phyloP scores from a whole-genome alignment of 2,113 vertebrate genomes.

The Andinoacara biseriatus region DNA sequence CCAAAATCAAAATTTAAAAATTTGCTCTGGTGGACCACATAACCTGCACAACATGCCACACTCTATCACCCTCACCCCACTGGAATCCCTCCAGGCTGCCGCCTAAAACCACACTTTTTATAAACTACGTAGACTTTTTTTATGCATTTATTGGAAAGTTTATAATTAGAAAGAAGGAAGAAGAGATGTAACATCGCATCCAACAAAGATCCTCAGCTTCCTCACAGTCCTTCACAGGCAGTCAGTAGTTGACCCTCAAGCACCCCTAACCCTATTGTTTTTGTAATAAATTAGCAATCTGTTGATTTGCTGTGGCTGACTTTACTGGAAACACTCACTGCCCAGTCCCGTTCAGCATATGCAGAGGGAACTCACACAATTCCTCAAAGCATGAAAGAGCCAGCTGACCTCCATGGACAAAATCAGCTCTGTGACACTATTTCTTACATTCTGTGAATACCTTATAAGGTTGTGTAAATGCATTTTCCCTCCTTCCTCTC shows the following conservation, averaged over 20 bases:
- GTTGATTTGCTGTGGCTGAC: background rate
- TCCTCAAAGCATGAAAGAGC: slow-evolving; percentile 20
- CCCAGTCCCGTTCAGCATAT: background rate
- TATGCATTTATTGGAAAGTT: background rate
- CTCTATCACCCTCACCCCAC: background rate
- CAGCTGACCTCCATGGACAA: slow-evolving; percentile 62
- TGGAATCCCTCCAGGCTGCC: background rate
- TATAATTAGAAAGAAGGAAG: background rate
- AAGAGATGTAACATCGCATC: background rate
- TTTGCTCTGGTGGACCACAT: background rate
- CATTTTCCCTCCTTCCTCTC: slow-evolving; percentile 49
- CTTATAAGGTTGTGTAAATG: slow-evolving; percentile 35
- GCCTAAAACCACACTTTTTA: background rate
- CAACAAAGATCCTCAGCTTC: background rate
- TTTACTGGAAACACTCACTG: slow-evolving; percentile 15
- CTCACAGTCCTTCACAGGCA: background rate
- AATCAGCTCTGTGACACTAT: slow-evolving; percentile 27
- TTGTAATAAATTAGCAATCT: background rate
- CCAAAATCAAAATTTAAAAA: background rate
- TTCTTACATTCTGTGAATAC: slow-evolving; percentile 21
- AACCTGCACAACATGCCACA: background rate
- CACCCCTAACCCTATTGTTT: background rate
- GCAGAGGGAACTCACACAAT: slow-evolving; percentile 14
- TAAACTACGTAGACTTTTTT: background rate
- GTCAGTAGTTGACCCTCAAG: background rate